These are phyloP conservation scores for Sternotherus odoratus DNA, from an alignment of 2,797 vertebrate genomes.

Conservation along the genomic window DNA sequence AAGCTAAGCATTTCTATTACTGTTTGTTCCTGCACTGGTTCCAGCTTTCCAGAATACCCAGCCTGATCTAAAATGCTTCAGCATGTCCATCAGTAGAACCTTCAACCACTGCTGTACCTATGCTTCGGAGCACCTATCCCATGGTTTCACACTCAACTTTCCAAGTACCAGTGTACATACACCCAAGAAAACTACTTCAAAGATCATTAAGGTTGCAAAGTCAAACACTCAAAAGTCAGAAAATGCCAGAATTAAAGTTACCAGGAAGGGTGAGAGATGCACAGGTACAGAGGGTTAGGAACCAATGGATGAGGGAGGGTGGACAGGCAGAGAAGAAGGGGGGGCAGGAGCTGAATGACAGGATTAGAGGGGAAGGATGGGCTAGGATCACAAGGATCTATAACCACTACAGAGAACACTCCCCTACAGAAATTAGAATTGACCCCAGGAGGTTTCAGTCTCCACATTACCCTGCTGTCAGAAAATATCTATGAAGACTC, in stretches of 20 bases:
- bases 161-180: slow-evolving; percentile 18
- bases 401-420: not conserved
- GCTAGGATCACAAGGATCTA: not conserved
- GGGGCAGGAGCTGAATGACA: slow-evolving; percentile 15
- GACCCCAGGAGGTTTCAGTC: not conserved
- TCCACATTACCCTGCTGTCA: slow-evolving; percentile 12
- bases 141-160: not conserved
- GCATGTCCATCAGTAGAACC: slow-evolving; percentile 38
- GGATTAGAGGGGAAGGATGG: slow-evolving; percentile 42
- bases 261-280: slow-evolving; percentile 31
- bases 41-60: slow-evolving; percentile 12
- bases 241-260: slow-evolving; percentile 24
- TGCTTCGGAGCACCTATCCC: slow-evolving; percentile 10
- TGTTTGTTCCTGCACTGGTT: not conserved
- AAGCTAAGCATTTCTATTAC: slow-evolving; percentile 41
- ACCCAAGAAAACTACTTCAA: slow-evolving; percentile 28
- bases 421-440: slow-evolving; percentile 24
- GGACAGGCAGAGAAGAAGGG: not conserved
- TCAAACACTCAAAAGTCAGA: slow-evolving; percentile 38
- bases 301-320: slow-evolving; percentile 14
- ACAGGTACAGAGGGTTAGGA: slow-evolving; percentile 14
- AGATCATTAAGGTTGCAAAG: slow-evolving; percentile 34
- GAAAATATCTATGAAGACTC: not conserved
- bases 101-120: slow-evolving; percentile 13
- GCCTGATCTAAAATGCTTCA: slow-evolving; percentile 43